Evolutionary conservation across 2,113 vertebrate species (phyloP), one percentile per base, ranked within the genome.

Genomic region (Mobula birostris): DNA sequence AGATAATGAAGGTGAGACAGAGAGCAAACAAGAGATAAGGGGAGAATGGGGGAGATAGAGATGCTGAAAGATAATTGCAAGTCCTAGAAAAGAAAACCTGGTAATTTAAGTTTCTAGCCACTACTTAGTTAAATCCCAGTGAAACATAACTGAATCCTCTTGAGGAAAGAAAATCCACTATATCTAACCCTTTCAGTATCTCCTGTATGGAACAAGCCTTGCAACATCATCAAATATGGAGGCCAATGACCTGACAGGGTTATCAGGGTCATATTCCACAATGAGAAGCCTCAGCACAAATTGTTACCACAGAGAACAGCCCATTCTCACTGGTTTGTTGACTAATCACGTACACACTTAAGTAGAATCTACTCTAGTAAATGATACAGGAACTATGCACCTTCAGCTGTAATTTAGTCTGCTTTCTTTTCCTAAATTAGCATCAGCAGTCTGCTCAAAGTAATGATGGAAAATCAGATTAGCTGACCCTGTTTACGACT

Each of bases 401-500:
- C 61, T 19, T 66, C n/a, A 19, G 7, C 14, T 90, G 85, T 68
- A 19, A 88, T 90, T 90, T 66, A 90, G 61, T n/a, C 85, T 66
- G 29, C 14, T 90, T 90, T 68, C 14, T n/a, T 90, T 90, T 32
- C 85, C n/a, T 66, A 32, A 17, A 90, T 66, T 90, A 90, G 29
- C 61, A 32, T 0, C 58, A 6, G 58, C 85, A 87, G 56, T 4
- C 58, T 15, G 85, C 63, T 66, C 85, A 90, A 17, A 19, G 61
- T 66, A 32, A 90, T 66, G n/a, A 36, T 66, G 85, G 85, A 68
- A 66, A 66, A 90, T 90, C 61, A 90, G 85, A 90, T 90, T 90
- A 90, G 66, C 85, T 32, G 85, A 90, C 61, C 61, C 14, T 8
- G 29, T 15, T 90, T 90, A 90, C 5, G 85, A 88, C 32, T 90